Evolutionary conservation across 2,113 vertebrate genomes (phyloP).

Genomic region (Microcebus murinus): DNA sequence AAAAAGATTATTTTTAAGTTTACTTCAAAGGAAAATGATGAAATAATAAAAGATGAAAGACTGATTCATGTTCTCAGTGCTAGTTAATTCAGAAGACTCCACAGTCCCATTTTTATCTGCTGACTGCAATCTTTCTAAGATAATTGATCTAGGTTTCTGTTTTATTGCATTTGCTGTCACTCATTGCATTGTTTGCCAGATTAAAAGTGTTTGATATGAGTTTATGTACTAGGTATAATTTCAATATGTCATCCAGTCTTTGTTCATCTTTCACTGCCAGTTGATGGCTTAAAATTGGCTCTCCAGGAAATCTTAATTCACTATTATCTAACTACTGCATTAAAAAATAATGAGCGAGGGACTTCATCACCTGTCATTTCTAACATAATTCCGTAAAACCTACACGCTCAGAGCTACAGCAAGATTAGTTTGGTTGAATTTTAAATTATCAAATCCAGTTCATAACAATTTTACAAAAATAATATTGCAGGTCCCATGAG

Average conservation of each 20-base stretch:
- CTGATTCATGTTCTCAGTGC: not conserved
- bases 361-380: slow-evolving; percentile 58
- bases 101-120: slow-evolving; percentile 25
- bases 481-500: slow-evolving; percentile 24
- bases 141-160: slow-evolving; percentile 56
- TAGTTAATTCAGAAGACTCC: slow-evolving; percentile 47
- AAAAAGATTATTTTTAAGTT: slow-evolving; percentile 79
- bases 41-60: slow-evolving; percentile 81
- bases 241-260: slow-evolving; percentile 65
- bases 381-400: slow-evolving; percentile 56
- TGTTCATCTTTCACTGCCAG: slow-evolving; percentile 66
- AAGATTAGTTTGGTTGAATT: slow-evolving; percentile 54
- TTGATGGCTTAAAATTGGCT: slow-evolving; percentile 69
- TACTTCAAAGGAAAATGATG: slow-evolving; percentile 74
- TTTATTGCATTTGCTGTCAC: slow-evolving; percentile 70
- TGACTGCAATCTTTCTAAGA: slow-evolving; percentile 13
- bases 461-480: slow-evolving; percentile 59
- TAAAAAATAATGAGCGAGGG: slow-evolving; percentile 60
- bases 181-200: slow-evolving; percentile 67
- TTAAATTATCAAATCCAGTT: slow-evolving; percentile 57
- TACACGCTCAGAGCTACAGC: not conserved
- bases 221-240: slow-evolving; percentile 74
- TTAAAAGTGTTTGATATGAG: slow-evolving; percentile 65
- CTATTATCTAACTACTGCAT: slow-evolving; percentile 70
- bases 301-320: slow-evolving; percentile 73